phyloP scores from a whole-genome alignment of 1,140 invertebrate species.

The Drosophila rufa region DNA sequence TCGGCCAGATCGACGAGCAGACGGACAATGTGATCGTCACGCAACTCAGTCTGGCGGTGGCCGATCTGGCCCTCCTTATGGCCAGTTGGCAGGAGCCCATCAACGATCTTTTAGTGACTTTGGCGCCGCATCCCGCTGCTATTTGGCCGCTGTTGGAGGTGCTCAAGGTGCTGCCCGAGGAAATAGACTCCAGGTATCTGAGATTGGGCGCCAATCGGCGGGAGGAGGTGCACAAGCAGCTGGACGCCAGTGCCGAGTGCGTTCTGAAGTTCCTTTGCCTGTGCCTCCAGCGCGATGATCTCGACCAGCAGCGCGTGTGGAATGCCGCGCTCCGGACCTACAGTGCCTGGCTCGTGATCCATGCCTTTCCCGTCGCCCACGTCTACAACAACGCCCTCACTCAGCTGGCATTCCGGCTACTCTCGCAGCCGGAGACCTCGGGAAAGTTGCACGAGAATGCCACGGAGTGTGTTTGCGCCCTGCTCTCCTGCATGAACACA shows the following conservation, averaged over 20 bases:
- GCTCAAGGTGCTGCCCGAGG: conserved; percentile 97
- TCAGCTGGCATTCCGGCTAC: conserved; percentile 89
- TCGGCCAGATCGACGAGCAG: conserved; percentile 92
- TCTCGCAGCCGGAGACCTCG: conserved; percentile 88
- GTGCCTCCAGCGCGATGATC: conserved; percentile 87
- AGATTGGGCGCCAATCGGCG: conserved; percentile 96
- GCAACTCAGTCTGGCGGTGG: conserved; percentile 96
- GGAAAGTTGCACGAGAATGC: conserved; percentile 94
- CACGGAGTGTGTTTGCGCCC: conserved; percentile 95
- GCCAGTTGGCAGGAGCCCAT: conserved; percentile 95
- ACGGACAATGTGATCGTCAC: conserved; percentile 95
- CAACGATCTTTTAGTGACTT: conserved; percentile 92
- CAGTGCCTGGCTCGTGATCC: conserved; percentile 92
- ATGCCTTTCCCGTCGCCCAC: conserved; percentile 89
- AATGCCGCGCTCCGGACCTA: conserved; percentile 91
- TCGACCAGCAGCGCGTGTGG: conserved; percentile 86
- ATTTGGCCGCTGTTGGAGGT: conserved; percentile 95
- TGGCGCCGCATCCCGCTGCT: conserved; percentile 88
- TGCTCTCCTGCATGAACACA: conserved; percentile 92
- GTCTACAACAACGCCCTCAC: conserved; percentile 90
- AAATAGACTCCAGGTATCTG: conserved; percentile 93
- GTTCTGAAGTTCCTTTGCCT: conserved; percentile 92
- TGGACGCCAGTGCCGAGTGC: conserved; percentile 89
- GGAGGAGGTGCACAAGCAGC: conserved; percentile 92
- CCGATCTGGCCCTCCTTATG: conserved; percentile 98